Evolutionary conservation across 2,797 vertebrate species (phyloP), one percentile per base, ranked within the genome.

Genomic region (Leucoraja ocellata): DNA sequence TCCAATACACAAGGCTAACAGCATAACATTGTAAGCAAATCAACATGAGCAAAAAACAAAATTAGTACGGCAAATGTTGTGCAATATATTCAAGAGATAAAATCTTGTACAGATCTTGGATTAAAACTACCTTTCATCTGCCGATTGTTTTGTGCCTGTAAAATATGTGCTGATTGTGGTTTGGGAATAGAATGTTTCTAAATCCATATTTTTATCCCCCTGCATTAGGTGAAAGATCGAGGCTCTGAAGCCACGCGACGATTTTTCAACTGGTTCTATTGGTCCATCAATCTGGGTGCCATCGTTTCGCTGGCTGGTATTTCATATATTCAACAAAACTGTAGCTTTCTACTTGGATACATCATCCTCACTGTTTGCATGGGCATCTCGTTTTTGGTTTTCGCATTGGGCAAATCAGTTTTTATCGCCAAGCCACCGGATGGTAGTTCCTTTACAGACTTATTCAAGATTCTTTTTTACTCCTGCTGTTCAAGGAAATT

Each of bases 181-280:
- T 93, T 74, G 39, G 71, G 18, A 23, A 54, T 91, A 5, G 46
- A 63, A 93, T n/a, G 68, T n/a, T 94, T 93, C 80, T 79, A 32
- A 73, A 88, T 95, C 71, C 93, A 78, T 93, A 3, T 76, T 93
- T 9, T 73, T 80, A 54, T 54, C 4, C 46, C 61, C 83, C 36
- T 91, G 81, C 36, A 94, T 54, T 94, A 97, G 98, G 98, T 99
- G 71, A 99, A 98, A 96, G 99, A 99, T 94, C 95, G 97, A 92
- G 99, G 99, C 36, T 97, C 98, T 0, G 98, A 99, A 95, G 98
- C 98, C 93, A 99, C 98, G 0, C 96, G 98, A 1, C 96, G 98
- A 74, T 99, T 99, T 96, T 99, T 99, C 94, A 99, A 99, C 95
- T 99, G 98, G 99, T 99, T 99, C 95, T 99, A 99, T 93, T 99